Conservation (phyloP, 2,113 vertebrate species). For the Reinhardtius hippoglossoides region DNA sequence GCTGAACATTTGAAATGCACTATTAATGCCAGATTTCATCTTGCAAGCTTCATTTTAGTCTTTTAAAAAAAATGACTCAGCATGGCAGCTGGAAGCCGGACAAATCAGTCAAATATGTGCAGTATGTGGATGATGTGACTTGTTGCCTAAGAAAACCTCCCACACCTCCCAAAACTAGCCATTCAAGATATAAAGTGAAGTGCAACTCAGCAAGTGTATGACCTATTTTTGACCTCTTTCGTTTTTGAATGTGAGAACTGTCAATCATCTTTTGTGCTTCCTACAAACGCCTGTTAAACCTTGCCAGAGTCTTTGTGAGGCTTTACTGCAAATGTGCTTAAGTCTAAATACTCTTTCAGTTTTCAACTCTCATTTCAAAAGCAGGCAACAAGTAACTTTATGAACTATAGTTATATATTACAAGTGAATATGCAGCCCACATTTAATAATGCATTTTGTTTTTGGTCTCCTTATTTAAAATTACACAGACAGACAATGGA, state of each 20-base stretch:
- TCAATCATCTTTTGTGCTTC: not conserved
- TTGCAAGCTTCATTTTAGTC: not conserved
- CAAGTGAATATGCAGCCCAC: not conserved
- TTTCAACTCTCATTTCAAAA: not conserved
- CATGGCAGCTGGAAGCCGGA: not conserved
- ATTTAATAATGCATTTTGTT: not conserved
- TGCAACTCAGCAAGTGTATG: not conserved
- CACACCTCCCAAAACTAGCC: not conserved
- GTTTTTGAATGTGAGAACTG: not conserved
- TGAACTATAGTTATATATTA: not conserved
- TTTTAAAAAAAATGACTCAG: conserved; percentile 21
- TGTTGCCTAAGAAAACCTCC: not conserved
- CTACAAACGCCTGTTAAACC: not conserved
- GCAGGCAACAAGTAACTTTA: not conserved
- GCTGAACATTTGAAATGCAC: not conserved
- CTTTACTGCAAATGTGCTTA: not conserved
- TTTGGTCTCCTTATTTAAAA: not conserved
- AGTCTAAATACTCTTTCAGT: not conserved
- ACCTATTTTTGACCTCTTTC: not conserved
- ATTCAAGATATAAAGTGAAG: not conserved
- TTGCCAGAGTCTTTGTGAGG: not conserved
- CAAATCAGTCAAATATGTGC: conserved; percentile 7
- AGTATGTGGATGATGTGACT: conserved; percentile 19
- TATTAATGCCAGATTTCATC: not conserved
- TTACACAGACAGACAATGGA: not conserved